phyloP scores from a whole-genome alignment of 2,888 invertebrate species.

The Megamerina dolium region DNA sequence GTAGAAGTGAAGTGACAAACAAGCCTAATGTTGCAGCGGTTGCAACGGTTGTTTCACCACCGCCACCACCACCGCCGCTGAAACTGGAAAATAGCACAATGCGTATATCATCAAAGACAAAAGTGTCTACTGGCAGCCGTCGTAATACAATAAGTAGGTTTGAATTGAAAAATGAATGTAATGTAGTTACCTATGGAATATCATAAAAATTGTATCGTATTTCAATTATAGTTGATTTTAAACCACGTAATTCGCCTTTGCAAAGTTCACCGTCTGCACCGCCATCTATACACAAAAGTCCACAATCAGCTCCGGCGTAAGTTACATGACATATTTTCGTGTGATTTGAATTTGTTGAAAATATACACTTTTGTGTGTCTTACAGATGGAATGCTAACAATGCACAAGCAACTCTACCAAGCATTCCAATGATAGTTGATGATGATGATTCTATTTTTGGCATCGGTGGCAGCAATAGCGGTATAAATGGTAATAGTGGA shows the following conservation, averaged over 20 bases:
- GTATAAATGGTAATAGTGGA: conserved; percentile 26
- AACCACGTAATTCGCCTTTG: conserved; percentile 56
- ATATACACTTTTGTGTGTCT: not conserved
- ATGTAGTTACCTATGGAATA: conserved; percentile 40
- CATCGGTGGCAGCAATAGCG: conserved; percentile 27
- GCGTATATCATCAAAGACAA: conserved; percentile 56
- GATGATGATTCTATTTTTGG: conserved; percentile 51
- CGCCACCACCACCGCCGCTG: conserved; percentile 23
- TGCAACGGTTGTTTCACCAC: conserved; percentile 15
- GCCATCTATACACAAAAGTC: conserved; percentile 44
- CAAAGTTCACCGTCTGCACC: conserved; percentile 54
- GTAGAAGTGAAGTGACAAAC: conserved; percentile 43
- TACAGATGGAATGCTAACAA: conserved; percentile 60
- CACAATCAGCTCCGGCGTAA: conserved; percentile 49
- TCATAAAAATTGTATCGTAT: conserved; percentile 11
- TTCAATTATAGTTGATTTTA: conserved; percentile 45
- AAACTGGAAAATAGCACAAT: conserved; percentile 54
- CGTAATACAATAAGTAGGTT: conserved; percentile 47
- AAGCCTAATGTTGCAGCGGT: conserved; percentile 28
- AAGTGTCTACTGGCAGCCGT: conserved; percentile 56
- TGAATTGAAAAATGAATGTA: conserved; percentile 24
- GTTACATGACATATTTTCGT: conserved; percentile 17
- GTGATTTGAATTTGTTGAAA: not conserved
- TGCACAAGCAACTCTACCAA: conserved; percentile 65
- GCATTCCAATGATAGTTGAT: conserved; percentile 68